phyloP scores from a whole-genome alignment of 2,797 vertebrate species.

The Prunella strophiata region DNA sequence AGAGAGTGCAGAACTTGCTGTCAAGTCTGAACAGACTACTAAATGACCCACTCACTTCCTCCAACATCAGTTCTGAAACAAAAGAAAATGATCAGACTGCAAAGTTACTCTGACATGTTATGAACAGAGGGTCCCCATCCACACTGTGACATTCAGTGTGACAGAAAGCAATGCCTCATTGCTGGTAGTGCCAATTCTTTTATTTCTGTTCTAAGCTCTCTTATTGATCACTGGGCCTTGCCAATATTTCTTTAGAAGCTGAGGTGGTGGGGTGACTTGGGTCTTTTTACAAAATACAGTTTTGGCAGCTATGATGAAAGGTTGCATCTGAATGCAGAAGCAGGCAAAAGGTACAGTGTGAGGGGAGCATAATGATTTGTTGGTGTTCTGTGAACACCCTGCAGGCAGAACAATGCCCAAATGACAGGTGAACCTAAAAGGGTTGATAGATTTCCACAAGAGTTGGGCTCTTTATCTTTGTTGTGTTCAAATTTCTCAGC shows the following conservation, averaged over 20 bases:
- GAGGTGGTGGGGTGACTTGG: neutral
- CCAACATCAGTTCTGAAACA: neutral
- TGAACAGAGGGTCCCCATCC: neutral
- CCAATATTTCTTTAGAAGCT: neutral
- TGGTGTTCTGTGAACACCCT: neutral
- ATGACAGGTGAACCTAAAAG: constrained; percentile 4
- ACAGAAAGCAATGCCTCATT: neutral
- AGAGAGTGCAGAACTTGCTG: neutral
- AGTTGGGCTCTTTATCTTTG: neutral
- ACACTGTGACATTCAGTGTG: neutral
- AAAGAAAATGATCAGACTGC: neutral
- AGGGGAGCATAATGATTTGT: neutral
- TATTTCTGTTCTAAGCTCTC: neutral
- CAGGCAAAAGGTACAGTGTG: neutral
- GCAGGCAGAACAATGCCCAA: neutral
- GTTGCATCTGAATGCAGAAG: neutral
- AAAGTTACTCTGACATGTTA: neutral
- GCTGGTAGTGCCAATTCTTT: neutral
- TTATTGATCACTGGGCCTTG: neutral
- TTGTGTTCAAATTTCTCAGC: neutral
- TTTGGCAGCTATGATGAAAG: neutral
- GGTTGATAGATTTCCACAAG: neutral
- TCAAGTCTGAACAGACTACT: neutral
- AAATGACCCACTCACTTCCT: neutral
- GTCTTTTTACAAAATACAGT: neutral